Evolutionary conservation across 2,113 vertebrate genomes (phyloP).

Genomic region (Planiliza haematocheilus): DNA sequence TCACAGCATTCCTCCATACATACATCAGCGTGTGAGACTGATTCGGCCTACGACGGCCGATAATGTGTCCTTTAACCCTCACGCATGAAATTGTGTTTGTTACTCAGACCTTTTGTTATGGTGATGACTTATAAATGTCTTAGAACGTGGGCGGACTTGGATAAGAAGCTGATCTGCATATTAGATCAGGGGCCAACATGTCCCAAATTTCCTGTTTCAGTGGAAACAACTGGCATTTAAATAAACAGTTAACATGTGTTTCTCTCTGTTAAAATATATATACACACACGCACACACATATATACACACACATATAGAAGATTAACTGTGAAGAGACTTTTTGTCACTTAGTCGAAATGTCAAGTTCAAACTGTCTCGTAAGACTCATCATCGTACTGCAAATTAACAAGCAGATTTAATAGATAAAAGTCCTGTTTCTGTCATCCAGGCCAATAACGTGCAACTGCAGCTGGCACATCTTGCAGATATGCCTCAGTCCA

Average conservation of each 20-base stretch:
- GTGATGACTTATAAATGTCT: not conserved
- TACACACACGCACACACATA: not conserved
- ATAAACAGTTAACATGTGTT: not conserved
- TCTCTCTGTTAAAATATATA: not conserved
- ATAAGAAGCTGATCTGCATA: slow-evolving; percentile 10
- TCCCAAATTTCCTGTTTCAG: slow-evolving; percentile 34
- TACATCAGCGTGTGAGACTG: slow-evolving; percentile 22
- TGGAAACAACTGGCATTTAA: slow-evolving; percentile 39
- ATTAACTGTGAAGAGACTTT: not conserved
- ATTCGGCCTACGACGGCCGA: slow-evolving; percentile 16
- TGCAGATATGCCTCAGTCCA: slow-evolving; percentile 43
- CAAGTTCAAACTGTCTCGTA: no score
- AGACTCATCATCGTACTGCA: no score
- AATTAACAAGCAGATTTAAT: slow-evolving; percentile 20
- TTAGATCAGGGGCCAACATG: slow-evolving; percentile 31
- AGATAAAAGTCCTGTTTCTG: slow-evolving; percentile 13
- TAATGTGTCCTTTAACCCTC: not conserved
- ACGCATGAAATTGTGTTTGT: not conserved
- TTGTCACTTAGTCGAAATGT: not conserved
- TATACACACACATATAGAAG: no score
- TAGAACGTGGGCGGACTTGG: slow-evolving; percentile 12
- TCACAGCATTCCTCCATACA: slow-evolving; percentile 40
- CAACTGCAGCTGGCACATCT: slow-evolving; percentile 29
- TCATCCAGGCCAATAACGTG: not conserved
- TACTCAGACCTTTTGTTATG: not conserved